Conservation (phyloP, 1,140 invertebrate species). For the Pachyrhynchus sulphureomaculatus region DNA sequence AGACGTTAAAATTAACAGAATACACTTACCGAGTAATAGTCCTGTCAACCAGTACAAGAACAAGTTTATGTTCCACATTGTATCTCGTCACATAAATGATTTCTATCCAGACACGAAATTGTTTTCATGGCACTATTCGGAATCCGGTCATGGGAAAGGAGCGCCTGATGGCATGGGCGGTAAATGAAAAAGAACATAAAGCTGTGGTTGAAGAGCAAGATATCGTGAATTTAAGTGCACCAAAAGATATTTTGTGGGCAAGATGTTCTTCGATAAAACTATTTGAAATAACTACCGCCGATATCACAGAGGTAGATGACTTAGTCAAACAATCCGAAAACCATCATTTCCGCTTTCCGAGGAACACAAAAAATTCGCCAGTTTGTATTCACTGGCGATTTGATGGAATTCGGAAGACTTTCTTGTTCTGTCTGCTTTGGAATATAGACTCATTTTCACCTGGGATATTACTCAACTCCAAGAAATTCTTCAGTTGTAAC, state of each 20-base stretch:
- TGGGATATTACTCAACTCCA: too few species aligned
- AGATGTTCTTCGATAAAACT: not conserved
- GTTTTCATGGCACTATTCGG: conserved; percentile 29
- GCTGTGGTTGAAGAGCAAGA: conserved; percentile 6
- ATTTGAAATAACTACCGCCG: too few species aligned
- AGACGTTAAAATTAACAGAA: conserved; percentile 1
- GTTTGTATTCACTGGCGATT: too few species aligned
- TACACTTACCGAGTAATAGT: conserved; percentile 9
- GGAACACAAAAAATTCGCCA: too few species aligned
- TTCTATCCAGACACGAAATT: not conserved
- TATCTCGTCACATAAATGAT: not conserved
- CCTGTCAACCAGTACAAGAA: not conserved
- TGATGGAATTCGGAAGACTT: too few species aligned
- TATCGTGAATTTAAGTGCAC: conserved; percentile 1
- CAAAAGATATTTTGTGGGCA: not conserved
- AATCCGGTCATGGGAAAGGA: conserved; percentile 34
- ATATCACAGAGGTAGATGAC: too few species aligned
- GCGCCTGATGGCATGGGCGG: conserved; percentile 60
- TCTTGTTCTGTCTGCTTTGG: too few species aligned
- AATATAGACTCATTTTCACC: too few species aligned
- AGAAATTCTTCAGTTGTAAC: too few species aligned
- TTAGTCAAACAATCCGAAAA: too few species aligned
- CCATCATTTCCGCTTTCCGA: too few species aligned
- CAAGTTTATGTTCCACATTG: conserved; percentile 4
- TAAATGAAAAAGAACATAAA: not conserved